Percentiles rank a stretch among this genome's conserved stretches.
phyloP scores from a whole-genome alignment of 2,888 invertebrate species.

The Tenthredo amoena region DNA sequence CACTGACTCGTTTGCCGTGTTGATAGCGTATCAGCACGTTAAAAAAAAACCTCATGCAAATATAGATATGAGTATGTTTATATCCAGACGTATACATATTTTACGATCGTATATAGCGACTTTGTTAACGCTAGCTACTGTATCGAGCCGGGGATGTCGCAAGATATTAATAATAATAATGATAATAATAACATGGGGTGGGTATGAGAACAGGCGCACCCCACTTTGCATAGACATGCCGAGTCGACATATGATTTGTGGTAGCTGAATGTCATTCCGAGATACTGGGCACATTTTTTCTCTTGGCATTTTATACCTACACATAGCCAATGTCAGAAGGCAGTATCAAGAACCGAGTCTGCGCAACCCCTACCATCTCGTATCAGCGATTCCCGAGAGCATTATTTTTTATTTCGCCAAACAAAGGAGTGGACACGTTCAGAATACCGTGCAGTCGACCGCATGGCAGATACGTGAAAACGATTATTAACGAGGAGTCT shows the following conservation, averaged over 20 bases:
- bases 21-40: neutral
- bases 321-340: slow-evolving; percentile 22
- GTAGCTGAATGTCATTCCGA: slow-evolving; percentile 52
- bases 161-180: slow-evolving; percentile 46
- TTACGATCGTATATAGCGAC: neutral
- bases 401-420: slow-evolving; percentile 44
- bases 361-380: slow-evolving; percentile 18
- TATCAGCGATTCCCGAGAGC: slow-evolving; percentile 40
- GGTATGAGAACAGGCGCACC: slow-evolving; percentile 36
- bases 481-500: slow-evolving; percentile 41
- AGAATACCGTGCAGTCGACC: slow-evolving; percentile 28
- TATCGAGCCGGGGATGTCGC: slow-evolving; percentile 41
- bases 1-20: neutral
- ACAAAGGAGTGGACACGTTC: slow-evolving; percentile 38
- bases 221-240: slow-evolving; percentile 50
- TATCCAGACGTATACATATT: slow-evolving; percentile 1
- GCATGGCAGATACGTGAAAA: slow-evolving; percentile 27
- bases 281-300: slow-evolving; percentile 47
- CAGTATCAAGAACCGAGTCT: slow-evolving; percentile 37
- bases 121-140: slow-evolving; percentile 15
- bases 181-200: slow-evolving; percentile 5
- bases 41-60: neutral
- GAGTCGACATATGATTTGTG: slow-evolving; percentile 53
- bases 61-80: neutral
- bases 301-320: slow-evolving; percentile 32